Base-by-base conservation (phyloP, 2,797 vertebrate genomes). In the Sardinella longiceps region DNA sequence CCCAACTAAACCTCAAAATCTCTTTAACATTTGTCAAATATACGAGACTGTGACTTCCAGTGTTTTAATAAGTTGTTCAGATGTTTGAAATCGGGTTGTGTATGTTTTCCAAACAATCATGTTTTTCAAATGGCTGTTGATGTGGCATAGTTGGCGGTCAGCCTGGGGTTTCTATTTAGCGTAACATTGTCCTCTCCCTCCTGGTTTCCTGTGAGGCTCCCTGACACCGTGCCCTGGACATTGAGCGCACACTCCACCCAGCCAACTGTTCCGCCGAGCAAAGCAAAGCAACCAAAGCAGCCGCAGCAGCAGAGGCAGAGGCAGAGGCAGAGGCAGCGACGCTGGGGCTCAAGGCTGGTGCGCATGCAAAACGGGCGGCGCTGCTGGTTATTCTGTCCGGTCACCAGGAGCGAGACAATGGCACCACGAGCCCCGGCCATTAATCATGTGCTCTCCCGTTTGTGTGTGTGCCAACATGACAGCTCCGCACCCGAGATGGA, bases 361-460 rank as follows among this genome's bases (percentile, higher is more conserved):
- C 12, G 60, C 60, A 25, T 28, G 25, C 28, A 25, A 70, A 93
- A 94, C 92, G 91, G 85, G 87, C 85, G 87, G 89, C 86, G 88
- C 86, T 88, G 88, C 85, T 89, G 91, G 90, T 91, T 94, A 93
- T 94, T 95, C 94, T 95, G 92, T 92, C 81, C 87, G 89, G 90
- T 93, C 92, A 94, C 90, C 91, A 90, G 87, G 88, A 56, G 92
- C 87, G 89, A 89, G 89, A 94, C 93, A 95, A 95, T 92, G 90
- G 90, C 90, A 90, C 92, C 90, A 92, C 87, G 88, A 94, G 91
- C 82, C 20, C 50, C 50, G 28, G 90, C 93, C 95, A 96, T 96
- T 93, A 95, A 96, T 96, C 95, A 96, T 90, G 80, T 86, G 90
- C 90, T 87, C 86, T 88, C 88, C 66, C n/a, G n/a, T n/a, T 87